A percentile compares a stretch with the other conserved stretches of the same genome.
These are phyloP conservation scores for Anastrepha ludens DNA, from an alignment of 1,140 invertebrate species.

Conservation along the genomic window DNA sequence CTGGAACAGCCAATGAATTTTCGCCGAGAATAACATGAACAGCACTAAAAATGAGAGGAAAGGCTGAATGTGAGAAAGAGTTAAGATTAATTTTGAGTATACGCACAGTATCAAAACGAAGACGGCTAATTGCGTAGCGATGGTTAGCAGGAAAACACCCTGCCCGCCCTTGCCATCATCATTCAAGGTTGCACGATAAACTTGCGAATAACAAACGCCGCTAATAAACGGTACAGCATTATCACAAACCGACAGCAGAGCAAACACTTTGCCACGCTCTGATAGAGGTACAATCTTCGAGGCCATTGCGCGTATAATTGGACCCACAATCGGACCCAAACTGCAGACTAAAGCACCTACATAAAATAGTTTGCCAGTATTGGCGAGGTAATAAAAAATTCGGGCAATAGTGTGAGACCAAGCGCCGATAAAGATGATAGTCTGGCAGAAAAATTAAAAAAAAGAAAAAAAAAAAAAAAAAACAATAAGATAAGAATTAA, in stretches of 20 bases:
- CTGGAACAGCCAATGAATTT: constrained; percentile 64
- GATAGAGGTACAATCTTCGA: constrained; percentile 81
- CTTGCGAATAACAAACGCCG: constrained; percentile 81
- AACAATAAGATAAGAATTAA: background rate
- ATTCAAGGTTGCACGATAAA: constrained; percentile 81
- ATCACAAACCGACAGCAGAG: constrained; percentile 84
- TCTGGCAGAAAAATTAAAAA: constrained; percentile 65
- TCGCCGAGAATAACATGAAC: constrained; percentile 68
- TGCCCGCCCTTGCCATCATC: constrained; percentile 75
- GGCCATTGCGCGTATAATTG: constrained; percentile 83
- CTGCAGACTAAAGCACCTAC: constrained; percentile 80
- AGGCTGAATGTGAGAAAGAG: background rate
- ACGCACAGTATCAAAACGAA: constrained; percentile 80
- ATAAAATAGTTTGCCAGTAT: constrained; percentile 77
- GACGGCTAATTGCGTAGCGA: constrained; percentile 80
- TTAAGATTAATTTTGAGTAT: background rate
- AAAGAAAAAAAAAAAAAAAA: constrained; percentile 47
- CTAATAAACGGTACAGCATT: constrained; percentile 84
- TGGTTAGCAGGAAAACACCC: constrained; percentile 82
- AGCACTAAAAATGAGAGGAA: constrained; percentile 60
- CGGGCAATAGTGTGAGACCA: constrained; percentile 80
- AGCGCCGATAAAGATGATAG: constrained; percentile 82
- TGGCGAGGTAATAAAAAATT: constrained; percentile 79
- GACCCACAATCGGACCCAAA: constrained; percentile 83
- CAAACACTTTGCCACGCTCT: constrained; percentile 86